Conservation (phyloP, 2,113 vertebrate genomes). For the Lagopus leucura region DNA sequence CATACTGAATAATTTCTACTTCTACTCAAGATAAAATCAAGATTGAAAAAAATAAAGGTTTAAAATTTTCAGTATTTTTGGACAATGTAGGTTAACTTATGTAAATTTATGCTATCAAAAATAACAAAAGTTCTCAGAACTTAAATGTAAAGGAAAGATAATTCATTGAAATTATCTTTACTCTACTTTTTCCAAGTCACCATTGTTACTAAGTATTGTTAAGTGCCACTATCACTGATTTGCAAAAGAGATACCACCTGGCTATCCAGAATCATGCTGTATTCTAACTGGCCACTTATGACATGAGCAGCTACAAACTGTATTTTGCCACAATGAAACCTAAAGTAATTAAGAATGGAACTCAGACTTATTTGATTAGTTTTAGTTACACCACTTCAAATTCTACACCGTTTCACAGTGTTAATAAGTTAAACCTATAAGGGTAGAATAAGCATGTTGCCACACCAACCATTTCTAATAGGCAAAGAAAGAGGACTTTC, state of each 20-base stretch:
- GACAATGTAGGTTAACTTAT: neutral
- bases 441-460: neutral
- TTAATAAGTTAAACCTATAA: neutral
- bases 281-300: neutral
- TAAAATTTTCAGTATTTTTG: neutral
- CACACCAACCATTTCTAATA: neutral
- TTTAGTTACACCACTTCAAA: neutral
- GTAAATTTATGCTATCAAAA: neutral
- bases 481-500: slow-evolving; percentile 1
- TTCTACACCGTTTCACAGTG: neutral
- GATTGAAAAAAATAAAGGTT: neutral
- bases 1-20: neutral
- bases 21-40: neutral
- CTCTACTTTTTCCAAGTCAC: neutral
- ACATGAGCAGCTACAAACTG: neutral
- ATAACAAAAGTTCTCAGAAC: neutral
- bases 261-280: neutral
- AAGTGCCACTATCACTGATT: neutral
- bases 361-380: neutral
- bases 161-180: neutral
- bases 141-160: neutral
- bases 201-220: neutral
- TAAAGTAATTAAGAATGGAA: neutral
- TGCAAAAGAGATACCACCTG: neutral
- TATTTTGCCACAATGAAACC: neutral